Base-by-base conservation (phyloP, 2,113 vertebrate genomes). In the Syngnathus scovelli region DNA sequence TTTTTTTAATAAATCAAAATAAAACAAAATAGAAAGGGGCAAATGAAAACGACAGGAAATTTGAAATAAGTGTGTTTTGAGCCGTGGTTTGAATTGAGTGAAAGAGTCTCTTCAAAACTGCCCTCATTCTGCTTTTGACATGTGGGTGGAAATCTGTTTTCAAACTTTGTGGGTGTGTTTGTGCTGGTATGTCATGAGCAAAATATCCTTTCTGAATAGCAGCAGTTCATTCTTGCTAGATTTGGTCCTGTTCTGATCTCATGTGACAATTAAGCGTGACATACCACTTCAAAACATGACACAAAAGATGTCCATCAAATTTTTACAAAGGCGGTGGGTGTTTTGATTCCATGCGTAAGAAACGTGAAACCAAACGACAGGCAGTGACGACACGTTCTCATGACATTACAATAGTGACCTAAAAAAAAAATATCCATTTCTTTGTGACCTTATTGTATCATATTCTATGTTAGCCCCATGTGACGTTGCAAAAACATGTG, bases 271-370 rank as follows among this genome's bases (percentile, higher is more conserved):
- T 61, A 74, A 64, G 51, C 64, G 7, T 49, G 59, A 36, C 36
- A 71, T 61, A 54, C 44, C 36, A n/a, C 66, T 65, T 69, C 69
- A 74, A 70, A 75, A 61, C 46, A 73, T 37, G 38, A 54, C 38
- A 37, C 33, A 65, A 65, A 19, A 23, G 38, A 2, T 41, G 11
- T 48, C 23, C 36, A 6, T 75, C 56, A 63, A 38, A 15, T 36
- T 10, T 27, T 33, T 11, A 54, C 56, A 39, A 64, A 75, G 70
- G 19, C n/a, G 54, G 21, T 65, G 27, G 46, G 37, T 33, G 18
- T 60, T 64, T 66, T 18, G 36, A 9, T 66, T 74, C 66, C 69
- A 12, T 37, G 8, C 21, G 56, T 23, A 12, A 21, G 36, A 63
- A 79, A 74, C 18, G 43, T 66, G 51, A 79, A 48, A 49, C 41